Evolutionary conservation across 2,797 vertebrate genomes (phyloP).

Genomic region (Muraenolepis orangiensis): DNA sequence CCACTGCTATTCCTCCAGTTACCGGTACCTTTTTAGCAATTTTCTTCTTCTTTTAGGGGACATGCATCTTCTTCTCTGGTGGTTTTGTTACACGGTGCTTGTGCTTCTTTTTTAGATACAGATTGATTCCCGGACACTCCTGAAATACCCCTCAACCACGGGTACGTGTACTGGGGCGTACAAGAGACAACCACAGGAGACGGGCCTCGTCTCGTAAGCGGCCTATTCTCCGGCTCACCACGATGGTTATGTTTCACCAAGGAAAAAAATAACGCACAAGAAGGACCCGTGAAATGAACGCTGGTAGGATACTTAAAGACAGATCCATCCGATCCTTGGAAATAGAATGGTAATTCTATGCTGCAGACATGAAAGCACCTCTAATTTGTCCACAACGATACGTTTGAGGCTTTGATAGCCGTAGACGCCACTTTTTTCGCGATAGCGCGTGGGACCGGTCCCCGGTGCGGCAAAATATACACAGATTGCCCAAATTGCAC

Average conservation of each 20-base stretch:
- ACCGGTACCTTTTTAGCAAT: background rate
- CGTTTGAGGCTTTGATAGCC: constrained; percentile 53
- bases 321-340: constrained; percentile 57
- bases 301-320: constrained; percentile 29
- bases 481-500: constrained; percentile 26
- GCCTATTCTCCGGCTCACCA: constrained; percentile 37
- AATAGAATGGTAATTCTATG: constrained; percentile 66
- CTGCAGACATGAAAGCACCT: constrained; percentile 47
- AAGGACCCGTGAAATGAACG: constrained; percentile 51
- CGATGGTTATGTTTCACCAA: constrained; percentile 36
- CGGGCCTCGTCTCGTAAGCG: constrained; percentile 43
- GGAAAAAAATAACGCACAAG: constrained; percentile 10
- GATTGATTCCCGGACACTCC: constrained; percentile 36
- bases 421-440: constrained; percentile 48
- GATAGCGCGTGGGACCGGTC: constrained; percentile 37
- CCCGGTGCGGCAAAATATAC: constrained; percentile 18
- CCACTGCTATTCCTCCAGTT: background rate
- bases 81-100: constrained; percentile 40
- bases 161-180: constrained; percentile 49
- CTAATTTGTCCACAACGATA: constrained; percentile 47
- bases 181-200: constrained; percentile 43
- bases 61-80: background rate
- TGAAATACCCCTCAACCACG: constrained; percentile 59
- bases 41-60: background rate
- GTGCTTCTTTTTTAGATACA: constrained; percentile 29